Evolutionary conservation across 2,113 vertebrate species (phyloP).

Genomic region (Rhinoderma darwinii): DNA sequence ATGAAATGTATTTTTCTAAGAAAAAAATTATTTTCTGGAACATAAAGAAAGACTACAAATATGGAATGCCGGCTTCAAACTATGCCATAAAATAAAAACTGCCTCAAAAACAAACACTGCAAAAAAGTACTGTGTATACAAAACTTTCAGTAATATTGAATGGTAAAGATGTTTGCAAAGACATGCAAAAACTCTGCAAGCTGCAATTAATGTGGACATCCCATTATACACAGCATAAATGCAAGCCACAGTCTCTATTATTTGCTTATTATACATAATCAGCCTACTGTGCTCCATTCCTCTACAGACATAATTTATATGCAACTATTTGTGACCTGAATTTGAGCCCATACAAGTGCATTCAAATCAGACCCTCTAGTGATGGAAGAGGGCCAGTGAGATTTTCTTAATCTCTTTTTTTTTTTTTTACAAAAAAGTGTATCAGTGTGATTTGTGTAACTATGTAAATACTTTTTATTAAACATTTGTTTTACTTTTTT

Average conservation of each 20-base stretch:
- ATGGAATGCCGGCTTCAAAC: background rate
- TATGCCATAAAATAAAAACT: background rate
- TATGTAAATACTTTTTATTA: no score
- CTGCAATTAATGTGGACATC: background rate
- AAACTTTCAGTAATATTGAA: background rate
- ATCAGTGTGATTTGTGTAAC: no score
- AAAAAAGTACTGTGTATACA: background rate
- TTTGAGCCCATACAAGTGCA: no score
- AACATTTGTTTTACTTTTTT: no score
- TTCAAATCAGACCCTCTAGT: no score
- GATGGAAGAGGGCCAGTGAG: no score
- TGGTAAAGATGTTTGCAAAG: background rate
- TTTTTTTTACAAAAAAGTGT: no score
- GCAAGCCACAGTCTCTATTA: background rate
- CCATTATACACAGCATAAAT: background rate
- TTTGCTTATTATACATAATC: background rate
- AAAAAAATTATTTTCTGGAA: background rate
- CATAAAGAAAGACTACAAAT: background rate
- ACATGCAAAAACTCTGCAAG: background rate
- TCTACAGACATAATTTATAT: no score
- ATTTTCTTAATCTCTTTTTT: no score
- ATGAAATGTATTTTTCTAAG: background rate
- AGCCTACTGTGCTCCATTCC: no score
- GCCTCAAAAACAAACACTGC: background rate
- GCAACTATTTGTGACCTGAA: no score